Evolutionary conservation across 2,113 vertebrate species (phyloP).

Genomic region (Telmatochromis sp.): DNA sequence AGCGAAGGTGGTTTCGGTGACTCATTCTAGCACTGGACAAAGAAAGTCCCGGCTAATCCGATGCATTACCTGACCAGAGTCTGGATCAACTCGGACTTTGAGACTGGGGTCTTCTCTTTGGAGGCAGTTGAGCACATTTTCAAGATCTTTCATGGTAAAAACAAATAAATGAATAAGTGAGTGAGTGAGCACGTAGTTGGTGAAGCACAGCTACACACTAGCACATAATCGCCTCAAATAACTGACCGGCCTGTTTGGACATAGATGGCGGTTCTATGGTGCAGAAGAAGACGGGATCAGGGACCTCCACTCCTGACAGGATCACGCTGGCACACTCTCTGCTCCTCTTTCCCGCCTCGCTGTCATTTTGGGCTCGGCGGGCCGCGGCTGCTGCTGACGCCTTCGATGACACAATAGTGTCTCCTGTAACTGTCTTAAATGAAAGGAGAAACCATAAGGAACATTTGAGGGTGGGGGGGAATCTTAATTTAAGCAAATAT

Average conservation of each 20-base stretch:
- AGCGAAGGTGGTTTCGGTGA: not conserved
- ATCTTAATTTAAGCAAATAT: not conserved
- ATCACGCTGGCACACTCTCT: conserved; percentile 62
- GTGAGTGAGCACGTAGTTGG: not conserved
- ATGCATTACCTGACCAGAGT: conserved; percentile 69
- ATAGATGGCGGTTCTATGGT: conserved; percentile 92
- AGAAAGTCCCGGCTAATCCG: not conserved
- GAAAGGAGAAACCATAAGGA: not conserved
- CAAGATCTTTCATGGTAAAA: conserved; percentile 76
- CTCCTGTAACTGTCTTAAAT: conserved; percentile 86
- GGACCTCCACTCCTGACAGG: conserved; percentile 88
- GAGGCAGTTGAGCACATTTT: conserved; percentile 84
- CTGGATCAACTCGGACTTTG: conserved; percentile 67
- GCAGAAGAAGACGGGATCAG: conserved; percentile 98
- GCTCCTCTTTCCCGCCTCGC: not conserved
- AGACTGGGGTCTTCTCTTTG: conserved; percentile 93
- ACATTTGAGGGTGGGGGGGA: fast-evolving
- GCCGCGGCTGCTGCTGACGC: conserved; percentile 80
- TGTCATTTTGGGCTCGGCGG: conserved; percentile 52
- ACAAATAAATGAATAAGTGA: not conserved
- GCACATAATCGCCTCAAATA: not conserved
- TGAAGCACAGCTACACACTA: not conserved
- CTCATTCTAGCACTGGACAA: not conserved
- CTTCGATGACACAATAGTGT: conserved; percentile 91
- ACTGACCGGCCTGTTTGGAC: conserved; percentile 83